These are phyloP conservation scores for Adrianichthys oophorus DNA, from an alignment of 2,797 vertebrate species.

Conservation along the genomic window DNA sequence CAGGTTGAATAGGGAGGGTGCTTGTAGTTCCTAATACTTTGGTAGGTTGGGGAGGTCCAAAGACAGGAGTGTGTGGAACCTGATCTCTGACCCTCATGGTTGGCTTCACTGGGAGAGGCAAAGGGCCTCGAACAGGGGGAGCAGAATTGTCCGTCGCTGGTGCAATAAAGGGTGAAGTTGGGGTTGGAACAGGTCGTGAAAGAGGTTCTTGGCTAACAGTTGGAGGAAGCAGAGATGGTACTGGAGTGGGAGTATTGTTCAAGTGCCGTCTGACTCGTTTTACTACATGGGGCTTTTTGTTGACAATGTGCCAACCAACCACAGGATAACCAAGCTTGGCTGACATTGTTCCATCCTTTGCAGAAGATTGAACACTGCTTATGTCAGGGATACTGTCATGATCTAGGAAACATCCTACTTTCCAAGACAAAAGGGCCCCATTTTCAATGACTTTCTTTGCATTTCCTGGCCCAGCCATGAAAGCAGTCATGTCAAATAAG, in stretches of 20 bases:
- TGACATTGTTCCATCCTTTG: constrained; percentile 93
- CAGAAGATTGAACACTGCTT: constrained; percentile 86
- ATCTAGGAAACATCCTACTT: constrained; percentile 90
- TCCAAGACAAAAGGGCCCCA: constrained; percentile 92
- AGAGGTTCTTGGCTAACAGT: constrained; percentile 90
- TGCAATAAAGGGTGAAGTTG: constrained; percentile 90
- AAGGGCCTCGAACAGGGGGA: constrained; percentile 89
- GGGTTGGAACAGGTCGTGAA: constrained; percentile 89
- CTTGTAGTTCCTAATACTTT: constrained; percentile 86
- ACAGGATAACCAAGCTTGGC: constrained; percentile 90
- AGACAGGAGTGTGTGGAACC: constrained; percentile 90
- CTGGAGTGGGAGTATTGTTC: constrained; percentile 88
- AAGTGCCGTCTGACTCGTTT: constrained; percentile 90
- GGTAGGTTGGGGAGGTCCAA: constrained; percentile 91
- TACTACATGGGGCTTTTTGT: constrained; percentile 89
- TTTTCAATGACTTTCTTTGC: constrained; percentile 97
- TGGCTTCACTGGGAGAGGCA: constrained; percentile 90
- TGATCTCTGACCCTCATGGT: constrained; percentile 90
- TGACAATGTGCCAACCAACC: constrained; percentile 96
- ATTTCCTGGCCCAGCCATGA: constrained; percentile 95
- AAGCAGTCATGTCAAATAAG: constrained; percentile 95
- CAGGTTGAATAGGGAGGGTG: constrained; percentile 85
- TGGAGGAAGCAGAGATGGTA: constrained; percentile 86
- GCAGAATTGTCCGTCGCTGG: constrained; percentile 87
- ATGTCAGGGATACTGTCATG: constrained; percentile 91